Percentiles rank a stretch among this genome's conserved stretches.
Evolutionary conservation across 2,797 vertebrate genomes (phyloP).

Genomic region (Fistularia commersonii): DNA sequence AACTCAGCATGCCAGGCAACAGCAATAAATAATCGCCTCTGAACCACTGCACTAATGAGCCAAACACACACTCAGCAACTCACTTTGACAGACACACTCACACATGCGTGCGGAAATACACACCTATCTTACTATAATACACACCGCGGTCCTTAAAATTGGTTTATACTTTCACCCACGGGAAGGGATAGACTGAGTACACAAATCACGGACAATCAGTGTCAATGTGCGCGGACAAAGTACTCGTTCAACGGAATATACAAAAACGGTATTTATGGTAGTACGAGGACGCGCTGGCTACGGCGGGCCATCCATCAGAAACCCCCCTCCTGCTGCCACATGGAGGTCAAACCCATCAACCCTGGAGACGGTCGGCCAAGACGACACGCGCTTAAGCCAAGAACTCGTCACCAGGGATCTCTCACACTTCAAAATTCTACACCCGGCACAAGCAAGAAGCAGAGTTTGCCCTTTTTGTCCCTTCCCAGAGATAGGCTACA

Average conservation of each 20-base stretch:
- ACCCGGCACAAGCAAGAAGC: no score
- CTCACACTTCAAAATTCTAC: no score
- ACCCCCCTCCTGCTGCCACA: conserved; percentile 47
- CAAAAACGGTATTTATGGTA: conserved; percentile 29
- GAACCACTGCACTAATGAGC: conserved; percentile 61
- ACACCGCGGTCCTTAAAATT: neutral
- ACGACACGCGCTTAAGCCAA: conserved; percentile 47
- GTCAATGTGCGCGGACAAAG: neutral
- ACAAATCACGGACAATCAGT: conserved; percentile 10
- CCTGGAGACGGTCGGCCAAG: conserved; percentile 56
- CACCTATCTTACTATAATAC: neutral
- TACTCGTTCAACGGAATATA: conserved; percentile 7
- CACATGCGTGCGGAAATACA: neutral
- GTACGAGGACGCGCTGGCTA: conserved; percentile 42
- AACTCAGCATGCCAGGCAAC: conserved; percentile 58
- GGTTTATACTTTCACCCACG: conserved; percentile 23
- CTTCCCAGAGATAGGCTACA: no score
- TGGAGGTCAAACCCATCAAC: conserved; percentile 74
- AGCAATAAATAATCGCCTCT: conserved; percentile 63
- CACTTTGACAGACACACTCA: conserved; percentile 10
- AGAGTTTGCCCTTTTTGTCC: no score
- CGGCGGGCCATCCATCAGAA: conserved; percentile 61
- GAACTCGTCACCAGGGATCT: conserved; percentile 54
- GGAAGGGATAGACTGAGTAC: conserved; percentile 3
- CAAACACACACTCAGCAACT: conserved; percentile 16